Base-by-base conservation (phyloP, 1,140 invertebrate genomes). In the Babylonia areolata region DNA sequence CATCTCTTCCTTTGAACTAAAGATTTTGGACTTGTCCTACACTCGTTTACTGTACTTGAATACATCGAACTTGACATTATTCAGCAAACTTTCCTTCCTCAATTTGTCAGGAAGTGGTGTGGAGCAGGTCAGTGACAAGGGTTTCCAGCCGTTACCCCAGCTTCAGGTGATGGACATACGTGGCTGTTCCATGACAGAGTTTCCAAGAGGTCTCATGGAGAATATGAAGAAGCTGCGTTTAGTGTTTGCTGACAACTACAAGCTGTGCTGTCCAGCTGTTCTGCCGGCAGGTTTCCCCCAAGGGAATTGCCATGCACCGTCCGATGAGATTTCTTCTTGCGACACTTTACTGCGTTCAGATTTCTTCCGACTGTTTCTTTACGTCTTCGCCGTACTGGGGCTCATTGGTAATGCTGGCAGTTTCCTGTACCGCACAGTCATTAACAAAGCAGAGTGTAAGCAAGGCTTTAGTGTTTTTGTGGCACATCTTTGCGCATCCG, bases 401-500 rank as follows among this genome's bases (percentile, higher is more conserved):
- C n/a, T 92, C 1, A 0, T 87, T 20, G 91, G 91, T 28, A 92
- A 92, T 83, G 46, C 73, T 20, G 54, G n/a, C 17, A 89, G 89
- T 15, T 87, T 92, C 31, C 17, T 89, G 3, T 88, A 86, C 35
- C 71, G 90, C 3, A 33, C 88, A 2, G 37, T 75, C 28, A 64
- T 71, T 15, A 85, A 88, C 73, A 85, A 81, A 64, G 42, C 69
- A 17, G 42, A 35, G 40, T 12, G 84, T 23, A 86, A 69, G 17
- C 79, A 69, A 9, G 71, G 51, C 17, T 87, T 89, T 28, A 86
- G 88, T 2, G 69, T 88, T 5, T 90, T 90, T 20, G 87, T 92
- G 39, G 81, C 88, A 5, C 91, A 92, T 85, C 84, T 93, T 6
- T 85, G 88, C 37, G 23, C 90, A 17, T 88, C 91, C 37, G 92